These are phyloP conservation scores for Caenorhabditis briggsae DNA, from an alignment of 1,140 invertebrate genomes.

Conservation along the genomic window DNA sequence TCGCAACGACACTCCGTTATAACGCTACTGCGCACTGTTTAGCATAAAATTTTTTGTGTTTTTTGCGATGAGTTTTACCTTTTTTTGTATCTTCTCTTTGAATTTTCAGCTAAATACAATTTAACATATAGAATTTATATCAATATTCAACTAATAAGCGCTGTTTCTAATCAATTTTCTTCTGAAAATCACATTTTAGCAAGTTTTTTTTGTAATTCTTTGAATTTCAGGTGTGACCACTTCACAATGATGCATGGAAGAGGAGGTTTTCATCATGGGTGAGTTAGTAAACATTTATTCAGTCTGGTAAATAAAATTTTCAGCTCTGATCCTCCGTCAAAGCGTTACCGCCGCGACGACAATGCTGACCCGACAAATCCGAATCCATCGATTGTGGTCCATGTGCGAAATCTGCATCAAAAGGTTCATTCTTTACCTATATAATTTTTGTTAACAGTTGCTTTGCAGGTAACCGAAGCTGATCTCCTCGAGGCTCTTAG, in stretches of 20 bases:
- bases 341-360: conserved; percentile 60
- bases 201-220: no score
- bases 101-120: no score
- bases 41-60: background rate
- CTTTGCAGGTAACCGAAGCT: conserved; percentile 69
- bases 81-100: background rate
- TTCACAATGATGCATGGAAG: no score
- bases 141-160: no score
- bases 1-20: conserved; percentile 1
- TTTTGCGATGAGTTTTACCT: no score
- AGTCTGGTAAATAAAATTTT: background rate
- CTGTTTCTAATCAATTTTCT: background rate
- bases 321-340: background rate
- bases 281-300: background rate
- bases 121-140: no score
- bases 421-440: background rate
- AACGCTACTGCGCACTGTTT: background rate
- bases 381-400: conserved; percentile 67
- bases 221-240: no score
- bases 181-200: background rate
- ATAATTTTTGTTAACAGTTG: background rate
- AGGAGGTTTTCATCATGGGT: background rate
- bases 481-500: conserved; percentile 74
- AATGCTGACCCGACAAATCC: conserved; percentile 64
- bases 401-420: conserved; percentile 65